Conservation (phyloP, 2,888 invertebrate species). For the Unio pictorum region DNA sequence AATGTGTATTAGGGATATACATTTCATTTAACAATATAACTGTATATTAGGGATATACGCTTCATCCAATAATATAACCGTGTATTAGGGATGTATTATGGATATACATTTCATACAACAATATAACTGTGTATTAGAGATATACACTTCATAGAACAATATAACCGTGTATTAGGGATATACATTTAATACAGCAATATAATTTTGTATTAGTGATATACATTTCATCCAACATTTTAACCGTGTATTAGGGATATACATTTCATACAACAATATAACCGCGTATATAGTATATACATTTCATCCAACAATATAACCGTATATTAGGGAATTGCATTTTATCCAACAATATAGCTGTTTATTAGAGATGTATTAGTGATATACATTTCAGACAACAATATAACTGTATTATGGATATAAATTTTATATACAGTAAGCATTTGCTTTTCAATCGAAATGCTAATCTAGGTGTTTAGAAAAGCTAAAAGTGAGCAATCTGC, state of each 20-base stretch:
- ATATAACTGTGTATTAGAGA: background rate
- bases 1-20: background rate
- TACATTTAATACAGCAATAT: too few relatives aligned
- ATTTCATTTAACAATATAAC: background rate
- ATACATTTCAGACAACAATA: too few relatives aligned
- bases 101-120: too few relatives aligned
- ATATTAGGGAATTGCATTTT: background rate
- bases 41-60: too few relatives aligned
- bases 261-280: too few relatives aligned
- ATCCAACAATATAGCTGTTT: too few relatives aligned
- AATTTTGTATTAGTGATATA: background rate
- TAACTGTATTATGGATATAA: background rate
- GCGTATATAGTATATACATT: background rate
- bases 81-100: background rate
- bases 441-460: background rate
- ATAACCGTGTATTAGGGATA: too few relatives aligned
- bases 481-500: too few relatives aligned
- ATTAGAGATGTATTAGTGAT: too few relatives aligned
- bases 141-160: background rate
- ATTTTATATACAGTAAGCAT: background rate
- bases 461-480: background rate
- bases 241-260: too few relatives aligned
- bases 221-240: background rate
- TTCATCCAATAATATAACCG: too few relatives aligned
- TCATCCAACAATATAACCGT: background rate